Conservation (phyloP, 2,797 vertebrate genomes). For the Monodelphis domestica region DNA sequence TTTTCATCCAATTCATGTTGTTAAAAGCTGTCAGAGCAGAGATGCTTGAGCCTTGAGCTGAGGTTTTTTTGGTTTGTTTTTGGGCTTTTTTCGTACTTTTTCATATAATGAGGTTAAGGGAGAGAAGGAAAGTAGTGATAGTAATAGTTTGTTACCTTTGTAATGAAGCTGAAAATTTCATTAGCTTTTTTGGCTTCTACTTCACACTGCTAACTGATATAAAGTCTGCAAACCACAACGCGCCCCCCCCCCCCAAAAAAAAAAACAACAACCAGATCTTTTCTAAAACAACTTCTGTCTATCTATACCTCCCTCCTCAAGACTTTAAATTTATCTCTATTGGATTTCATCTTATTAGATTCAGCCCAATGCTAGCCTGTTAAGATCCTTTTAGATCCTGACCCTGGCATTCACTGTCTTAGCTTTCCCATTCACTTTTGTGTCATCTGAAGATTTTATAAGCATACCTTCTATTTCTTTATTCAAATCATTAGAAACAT, state of each 20-base stretch:
- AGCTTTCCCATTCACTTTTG: background rate
- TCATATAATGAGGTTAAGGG: background rate
- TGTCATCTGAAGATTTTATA: background rate
- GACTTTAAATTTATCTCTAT: background rate
- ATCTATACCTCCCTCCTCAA: background rate
- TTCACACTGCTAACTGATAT: background rate
- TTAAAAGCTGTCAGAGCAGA: background rate
- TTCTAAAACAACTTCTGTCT: background rate
- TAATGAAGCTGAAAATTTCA: background rate
- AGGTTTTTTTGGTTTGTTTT: no score
- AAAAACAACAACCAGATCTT: background rate
- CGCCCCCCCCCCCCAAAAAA: no score
- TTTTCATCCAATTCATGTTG: conserved; percentile 21
- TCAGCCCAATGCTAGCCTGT: background rate
- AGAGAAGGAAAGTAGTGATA: background rate
- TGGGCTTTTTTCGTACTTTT: background rate
- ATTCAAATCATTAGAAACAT: background rate
- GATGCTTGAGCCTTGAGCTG: background rate
- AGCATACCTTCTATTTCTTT: background rate
- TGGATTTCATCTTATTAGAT: background rate
- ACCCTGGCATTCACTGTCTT: background rate
- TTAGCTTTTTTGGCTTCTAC: background rate
- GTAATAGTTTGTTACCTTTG: background rate
- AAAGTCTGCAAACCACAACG: background rate
- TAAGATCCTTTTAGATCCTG: background rate